Evolutionary conservation across 2,888 invertebrate species (phyloP), one percentile per base, ranked within the genome.

Genomic region (Rhagophthalmus giganteus): DNA sequence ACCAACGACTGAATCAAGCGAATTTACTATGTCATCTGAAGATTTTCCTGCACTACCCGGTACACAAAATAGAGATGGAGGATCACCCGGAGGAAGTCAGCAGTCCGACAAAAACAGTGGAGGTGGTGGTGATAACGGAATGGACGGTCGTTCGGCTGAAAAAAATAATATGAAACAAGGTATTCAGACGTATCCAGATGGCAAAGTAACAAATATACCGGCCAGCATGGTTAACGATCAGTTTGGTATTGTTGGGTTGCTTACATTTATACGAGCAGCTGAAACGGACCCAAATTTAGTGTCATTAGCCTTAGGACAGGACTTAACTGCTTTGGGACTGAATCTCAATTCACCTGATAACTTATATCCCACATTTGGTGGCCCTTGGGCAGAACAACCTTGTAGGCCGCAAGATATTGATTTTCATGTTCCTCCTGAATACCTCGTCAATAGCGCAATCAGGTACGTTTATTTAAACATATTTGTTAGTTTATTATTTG

Each of bases 31-130:
- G 88, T 96, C 96, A 69, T 94, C 90, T 67, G 98, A 99, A 80
- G 99, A 99, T 79, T 99, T 99, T 78, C 99, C 99, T 66, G 99
- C 99, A 74, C 81, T 99, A 73, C 99, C 98, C 61, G 98, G 98
- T 5, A 54, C 54, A n/a, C 66, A 54, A 41, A 83, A 80, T 66
- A 80, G 83, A 64, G 85, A 84, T 63, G 84, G 83, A 47, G 79
- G 84, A 10, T 83, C 86, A 63, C 85, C 87, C 10, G 86, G 85
- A 67, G 74, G 77, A 54, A 76, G 72, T 55, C 70, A 75, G 16
- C 71, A 74, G 35, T 74, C 74, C 41, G 77, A 76, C 55, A 76
- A 76, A 61, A 74, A 69, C 57, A 68, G 73, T 35, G 76, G 74
- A 42, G 76, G 76, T 39, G 76, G 74, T 53, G 63, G 63, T 20